Base-by-base conservation (phyloP, 1,140 invertebrate species). In the Drosophila asahinai region DNA sequence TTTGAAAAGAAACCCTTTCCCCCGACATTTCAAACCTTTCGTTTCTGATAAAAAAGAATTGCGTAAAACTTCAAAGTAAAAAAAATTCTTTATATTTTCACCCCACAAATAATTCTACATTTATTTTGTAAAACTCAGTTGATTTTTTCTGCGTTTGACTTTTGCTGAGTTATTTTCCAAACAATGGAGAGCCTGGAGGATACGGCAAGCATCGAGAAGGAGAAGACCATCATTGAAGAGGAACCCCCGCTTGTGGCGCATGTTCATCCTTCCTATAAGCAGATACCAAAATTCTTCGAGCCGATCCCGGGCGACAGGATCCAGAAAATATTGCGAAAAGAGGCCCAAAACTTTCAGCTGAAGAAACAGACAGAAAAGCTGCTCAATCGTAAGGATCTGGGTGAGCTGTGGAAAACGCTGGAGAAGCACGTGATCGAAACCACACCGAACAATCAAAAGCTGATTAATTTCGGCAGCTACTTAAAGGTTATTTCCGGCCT, bases 381-480 rank as follows among this genome's bases (percentile, higher is more conserved):
- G 8, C 92, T 98, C 22, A 96, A 98, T 93, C 97, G 97, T 93
- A 96, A 96, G 83, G 98, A 99, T 93, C 92, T 99, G 38, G 97
- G 97, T 93, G 95, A 96, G 47, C 92, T 99, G 2, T 98, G 97
- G 97, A 94, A 95, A 45, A 93, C 97, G 25, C 93, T 99, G 61
- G 96, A 98, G 86, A 95, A 97, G 73, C 95, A 97, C 72, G 96
- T 97, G 77, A 96, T 95, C 59, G 95, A 95, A 36, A 95, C 96
- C 4, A 52, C 2, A 93, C 94, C 45, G 93, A 95, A 95, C 52
- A 96, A 97, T 43, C 97, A 98, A 80, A 95, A 98, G 63, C 95
- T 97, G 77, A 97, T 98, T 40, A 96, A 96, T 92, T 98, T 98
- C 93, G 94, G 96, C 51, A 97, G 98, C 83, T 99, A 97, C 89